Evolutionary conservation across 2,888 invertebrate species (phyloP), one percentile per base, ranked within the genome.

Genomic region (Oeneis ivallda): DNA sequence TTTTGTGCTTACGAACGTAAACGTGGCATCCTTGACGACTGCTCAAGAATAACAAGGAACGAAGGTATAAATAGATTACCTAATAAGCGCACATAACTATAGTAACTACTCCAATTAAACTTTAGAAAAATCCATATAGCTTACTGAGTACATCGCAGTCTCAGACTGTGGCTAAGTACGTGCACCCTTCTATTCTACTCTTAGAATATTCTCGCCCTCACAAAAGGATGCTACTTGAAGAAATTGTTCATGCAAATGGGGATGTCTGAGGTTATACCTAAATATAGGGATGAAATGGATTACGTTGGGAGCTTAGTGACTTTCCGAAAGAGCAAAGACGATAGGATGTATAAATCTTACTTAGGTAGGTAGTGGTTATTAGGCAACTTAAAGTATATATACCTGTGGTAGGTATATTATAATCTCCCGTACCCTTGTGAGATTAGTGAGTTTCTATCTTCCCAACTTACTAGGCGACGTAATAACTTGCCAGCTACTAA

Each of bases 181-280:
- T 62, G 53, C 62, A 64, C 53, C 63, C 65, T 65, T 64, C 65
- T 54, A 57, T 57, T 62, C 59, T 58, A 32, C 66, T 69, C 67
- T 69, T 65, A 66, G 64, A 68, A 68, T 67, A 69, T 71, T 66
- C 66, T 68, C 63, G 67, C 65, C 53, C 59, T 61, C 61, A 63
- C 66, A 70, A 69, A 66, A 70, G 62, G 68, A 71, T 47, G 68
- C 62, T 62, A 70, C 71, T 72, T 66, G 56, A 72, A 74, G 71
- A 71, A 72, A 72, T 71, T 71, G 69, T 64, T 65, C 65, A 73
- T 72, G 73, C 73, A 73, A 68, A 74, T 73, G 65, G 70, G 67
- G 59, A 65, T 64, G 65, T 66, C 64, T 67, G 60, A 43, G 56
- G 54, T 47, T 26, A 54, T 56, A 41, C 52, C 19, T 43, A 45